These are phyloP conservation scores for Piscicola geometra DNA, from an alignment of 2,888 invertebrate genomes.

Conservation along the genomic window DNA sequence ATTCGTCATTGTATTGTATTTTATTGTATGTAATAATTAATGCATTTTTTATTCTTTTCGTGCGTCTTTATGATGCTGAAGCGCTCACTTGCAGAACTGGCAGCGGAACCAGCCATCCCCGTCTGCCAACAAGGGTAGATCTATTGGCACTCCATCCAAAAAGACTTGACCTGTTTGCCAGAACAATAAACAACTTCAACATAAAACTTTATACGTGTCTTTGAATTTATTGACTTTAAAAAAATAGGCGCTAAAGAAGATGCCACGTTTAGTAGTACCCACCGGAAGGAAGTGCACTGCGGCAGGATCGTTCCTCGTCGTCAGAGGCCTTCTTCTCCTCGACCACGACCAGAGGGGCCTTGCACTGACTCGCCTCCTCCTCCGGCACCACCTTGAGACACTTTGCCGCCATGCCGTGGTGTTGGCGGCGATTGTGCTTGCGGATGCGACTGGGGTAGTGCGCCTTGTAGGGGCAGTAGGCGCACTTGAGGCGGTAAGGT, in stretches of 20 bases:
- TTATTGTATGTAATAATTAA: too few relatives aligned
- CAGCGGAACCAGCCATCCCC: constrained; percentile 39
- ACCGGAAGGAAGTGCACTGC: too few relatives aligned
- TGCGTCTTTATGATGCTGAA: not conserved
- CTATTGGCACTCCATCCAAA: constrained; percentile 36
- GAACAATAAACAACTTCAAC: too few relatives aligned
- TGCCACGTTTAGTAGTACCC: too few relatives aligned
- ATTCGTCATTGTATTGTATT: too few relatives aligned
- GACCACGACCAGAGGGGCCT: not conserved
- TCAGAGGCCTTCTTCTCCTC: not conserved
- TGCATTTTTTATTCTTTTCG: too few relatives aligned
- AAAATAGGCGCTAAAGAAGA: too few relatives aligned
- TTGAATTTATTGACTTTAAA: not conserved
- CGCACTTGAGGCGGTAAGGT: constrained; percentile 41
- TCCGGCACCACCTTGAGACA: constrained; percentile 31
- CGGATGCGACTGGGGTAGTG: constrained; percentile 40
- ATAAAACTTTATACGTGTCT: not conserved
- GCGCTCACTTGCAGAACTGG: constrained; percentile 36
- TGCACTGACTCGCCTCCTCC: not conserved
- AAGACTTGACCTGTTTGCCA: constrained; percentile 27
- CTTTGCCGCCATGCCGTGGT: constrained; percentile 31
- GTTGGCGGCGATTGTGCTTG: constrained; percentile 37
- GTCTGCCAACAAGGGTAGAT: constrained; percentile 34
- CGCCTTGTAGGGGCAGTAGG: constrained; percentile 39
- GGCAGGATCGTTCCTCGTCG: too few relatives aligned